Percentiles rank a stretch among this genome's conserved stretches.
phyloP scores from a whole-genome alignment of 2,113 vertebrate genomes.

The Beaufortia kweichowensis region DNA sequence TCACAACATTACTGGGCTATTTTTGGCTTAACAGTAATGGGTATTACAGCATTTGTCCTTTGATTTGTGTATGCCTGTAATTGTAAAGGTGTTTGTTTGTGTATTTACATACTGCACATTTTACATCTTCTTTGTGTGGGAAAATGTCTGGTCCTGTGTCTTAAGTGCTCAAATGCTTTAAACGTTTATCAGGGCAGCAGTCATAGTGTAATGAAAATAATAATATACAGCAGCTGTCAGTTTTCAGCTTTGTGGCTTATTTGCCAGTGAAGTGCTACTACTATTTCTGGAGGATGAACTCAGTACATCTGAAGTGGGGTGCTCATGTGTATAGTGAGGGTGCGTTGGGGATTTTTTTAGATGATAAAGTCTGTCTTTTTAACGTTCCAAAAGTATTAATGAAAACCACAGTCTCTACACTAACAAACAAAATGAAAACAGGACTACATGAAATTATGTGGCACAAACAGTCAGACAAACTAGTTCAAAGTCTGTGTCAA shows the following conservation, averaged over 20 bases:
- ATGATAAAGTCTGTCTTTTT: background rate
- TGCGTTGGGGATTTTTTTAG: background rate
- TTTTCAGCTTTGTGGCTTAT: background rate
- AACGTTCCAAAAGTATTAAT: background rate
- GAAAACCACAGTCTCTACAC: background rate
- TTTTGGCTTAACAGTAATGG: background rate
- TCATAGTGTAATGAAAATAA: background rate
- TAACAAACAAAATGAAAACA: background rate
- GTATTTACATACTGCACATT: no score
- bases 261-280: background rate
- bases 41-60: background rate
- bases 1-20: background rate
- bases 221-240: background rate
- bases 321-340: background rate
- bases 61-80: background rate
- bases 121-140: no score
- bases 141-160: background rate
- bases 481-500: no score
- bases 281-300: slow-evolving; percentile 15
- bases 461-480: no score
- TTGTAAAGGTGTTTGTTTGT: no score
- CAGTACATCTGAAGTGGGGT: slow-evolving; percentile 5
- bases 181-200: background rate
- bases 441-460: no score
- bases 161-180: background rate